phyloP scores from a whole-genome alignment of 2,888 invertebrate species.

The Eulithis prunata region DNA sequence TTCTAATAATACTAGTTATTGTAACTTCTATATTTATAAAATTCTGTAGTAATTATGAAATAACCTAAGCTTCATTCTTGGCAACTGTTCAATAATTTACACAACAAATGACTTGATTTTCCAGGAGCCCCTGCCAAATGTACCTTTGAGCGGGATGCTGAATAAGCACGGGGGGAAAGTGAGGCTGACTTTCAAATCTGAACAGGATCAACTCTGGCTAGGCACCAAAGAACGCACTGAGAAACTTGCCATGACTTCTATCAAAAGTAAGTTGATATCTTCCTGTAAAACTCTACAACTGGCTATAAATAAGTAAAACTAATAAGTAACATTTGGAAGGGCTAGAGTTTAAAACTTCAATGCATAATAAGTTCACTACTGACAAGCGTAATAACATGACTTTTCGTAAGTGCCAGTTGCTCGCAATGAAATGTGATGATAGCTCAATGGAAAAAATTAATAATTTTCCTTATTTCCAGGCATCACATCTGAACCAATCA shows the following conservation, averaged over 20 bases:
- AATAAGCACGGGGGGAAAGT: slow-evolving; percentile 96
- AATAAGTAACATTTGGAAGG: too few species aligned
- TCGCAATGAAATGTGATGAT: too few species aligned
- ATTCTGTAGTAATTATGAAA: neutral
- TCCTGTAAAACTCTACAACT: neutral
- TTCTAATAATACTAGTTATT: neutral
- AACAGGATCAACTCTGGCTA: slow-evolving; percentile 95
- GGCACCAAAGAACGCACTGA: slow-evolving; percentile 97
- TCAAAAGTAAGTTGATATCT: slow-evolving; percentile 87
- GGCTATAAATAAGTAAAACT: too few species aligned
- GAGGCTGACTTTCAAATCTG: slow-evolving; percentile 95
- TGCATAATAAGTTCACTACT: too few species aligned
- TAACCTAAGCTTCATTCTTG: slow-evolving; percentile 2
- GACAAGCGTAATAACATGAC: too few species aligned
- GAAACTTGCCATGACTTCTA: slow-evolving; percentile 95
- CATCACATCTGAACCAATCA: slow-evolving; percentile 91
- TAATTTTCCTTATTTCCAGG: slow-evolving; percentile 56
- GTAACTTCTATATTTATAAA: neutral
- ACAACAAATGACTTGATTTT: slow-evolving; percentile 9
- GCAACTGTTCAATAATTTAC: slow-evolving; percentile 9
- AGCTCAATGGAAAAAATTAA: too few species aligned
- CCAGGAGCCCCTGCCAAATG: slow-evolving; percentile 91
- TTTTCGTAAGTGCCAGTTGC: too few species aligned
- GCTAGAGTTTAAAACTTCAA: too few species aligned
- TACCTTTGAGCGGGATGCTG: slow-evolving; percentile 94